Evolutionary conservation across 30 jellyfish, hydroid and myxozoan species (phyloP), one percentile per base, ranked within the genome.

Genomic region (Aurelia aurita complex sp. Pacific): DNA sequence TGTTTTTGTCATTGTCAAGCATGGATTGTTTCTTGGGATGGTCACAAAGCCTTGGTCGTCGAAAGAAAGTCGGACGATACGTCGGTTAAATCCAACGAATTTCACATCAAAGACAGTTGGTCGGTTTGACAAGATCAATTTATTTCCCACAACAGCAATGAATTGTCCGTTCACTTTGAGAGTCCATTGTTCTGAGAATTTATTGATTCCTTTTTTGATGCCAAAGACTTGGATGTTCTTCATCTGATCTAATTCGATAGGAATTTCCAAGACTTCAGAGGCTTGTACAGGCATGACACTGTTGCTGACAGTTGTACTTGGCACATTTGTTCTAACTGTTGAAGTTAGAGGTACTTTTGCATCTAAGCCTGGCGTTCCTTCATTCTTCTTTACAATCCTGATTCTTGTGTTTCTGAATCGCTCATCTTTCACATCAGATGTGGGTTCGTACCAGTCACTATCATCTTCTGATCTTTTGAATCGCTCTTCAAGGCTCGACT

Each of bases 121-220:
- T 38, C 52, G 62, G 67, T 63, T 52, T 9, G 90, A 32, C 43
- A 87, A 40, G 34, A 77, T 87, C 13, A 87, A 74, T 35, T 70
- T 87, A 12, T 64, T 79, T 18, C 63, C 79, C 9, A 17, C 50
- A 10, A 79, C 80, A n/a, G 86, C 15, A 2, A 87, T 50, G 86
- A 66, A 87, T 57, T 78, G 69, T 38, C 96, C 90, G 15, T 79
- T 71, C 29, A 73, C 74, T 67, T 87, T 87, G 67, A 87, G 74
- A 4, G 76, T n/a, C 96, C 91, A 87, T 65, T 69, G 85, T 62
- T 87, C 96, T 60, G 63, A 57, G 55, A 40, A 51, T 14, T 51
- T 9, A 18, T 61, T 61, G 34, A 61, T 61, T 61, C 70, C 70
- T 6, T 23, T n/a, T 61, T 61, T 61, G 36, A 61, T 13, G 32